Evolutionary conservation across 1,140 invertebrate species (phyloP).

Genomic region (Dermatophagoides farinae): DNA sequence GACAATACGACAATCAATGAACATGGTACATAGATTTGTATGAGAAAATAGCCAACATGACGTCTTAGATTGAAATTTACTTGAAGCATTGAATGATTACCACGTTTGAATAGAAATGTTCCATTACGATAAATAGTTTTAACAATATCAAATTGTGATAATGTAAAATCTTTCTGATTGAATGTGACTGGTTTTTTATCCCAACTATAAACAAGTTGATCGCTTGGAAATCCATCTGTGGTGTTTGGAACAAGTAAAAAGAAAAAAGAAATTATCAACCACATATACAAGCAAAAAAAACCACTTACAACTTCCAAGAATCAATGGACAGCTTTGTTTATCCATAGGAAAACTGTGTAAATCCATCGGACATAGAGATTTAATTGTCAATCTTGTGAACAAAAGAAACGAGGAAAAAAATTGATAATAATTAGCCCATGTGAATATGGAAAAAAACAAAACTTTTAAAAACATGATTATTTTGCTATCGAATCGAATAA

Average conservation of each 20-base stretch:
- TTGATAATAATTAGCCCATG: no score
- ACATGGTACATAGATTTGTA: constrained; percentile 34
- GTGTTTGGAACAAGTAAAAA: neutral
- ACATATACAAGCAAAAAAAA: neutral
- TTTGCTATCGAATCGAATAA: no score
- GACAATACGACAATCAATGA: constrained; percentile 28
- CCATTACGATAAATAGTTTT: constrained; percentile 23
- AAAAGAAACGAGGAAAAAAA: no score
- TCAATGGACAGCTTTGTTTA: constrained; percentile 27
- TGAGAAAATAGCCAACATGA: constrained; percentile 31
- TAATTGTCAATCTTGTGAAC: constrained; percentile 26
- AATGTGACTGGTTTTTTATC: constrained; percentile 20
- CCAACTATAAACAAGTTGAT: constrained; percentile 28
- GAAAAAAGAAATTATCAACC: neutral
- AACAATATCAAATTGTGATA: constrained; percentile 30
- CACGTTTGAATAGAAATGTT: constrained; percentile 23
- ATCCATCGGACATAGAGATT: constrained; percentile 34
- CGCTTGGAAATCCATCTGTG: constrained; percentile 25
- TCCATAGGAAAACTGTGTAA: constrained; percentile 31
- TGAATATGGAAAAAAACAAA: no score
- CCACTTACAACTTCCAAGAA: constrained; percentile 29
- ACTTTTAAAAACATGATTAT: no score
- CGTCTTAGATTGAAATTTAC: constrained; percentile 31
- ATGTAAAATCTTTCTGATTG: constrained; percentile 21
- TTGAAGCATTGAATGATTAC: constrained; percentile 26